Percentiles rank a stretch among this genome's conserved stretches.
phyloP scores from a whole-genome alignment of 1,140 invertebrate species.

The Aphaenogaster rudis region DNA sequence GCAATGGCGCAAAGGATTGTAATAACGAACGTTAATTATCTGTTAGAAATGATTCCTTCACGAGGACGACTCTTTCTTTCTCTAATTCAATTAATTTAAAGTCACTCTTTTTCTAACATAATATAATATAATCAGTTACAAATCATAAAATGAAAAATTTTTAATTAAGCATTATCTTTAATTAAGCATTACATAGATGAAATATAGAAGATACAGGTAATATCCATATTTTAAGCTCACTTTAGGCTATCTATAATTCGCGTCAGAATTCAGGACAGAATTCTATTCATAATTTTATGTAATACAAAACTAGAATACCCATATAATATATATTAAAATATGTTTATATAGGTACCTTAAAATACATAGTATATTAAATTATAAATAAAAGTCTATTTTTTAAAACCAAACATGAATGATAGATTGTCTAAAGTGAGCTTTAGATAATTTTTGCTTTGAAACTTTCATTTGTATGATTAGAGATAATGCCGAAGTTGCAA shows the following conservation, averaged over 20 bases:
- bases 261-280: not conserved
- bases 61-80: not conserved
- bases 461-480: not conserved
- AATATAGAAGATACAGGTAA: not conserved
- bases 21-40: not conserved
- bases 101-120: not conserved
- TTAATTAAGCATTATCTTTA: not conserved
- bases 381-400: not conserved
- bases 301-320: not conserved
- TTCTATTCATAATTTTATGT: not conserved
- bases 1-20: not conserved
- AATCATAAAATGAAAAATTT: not conserved
- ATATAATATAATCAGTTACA: not conserved
- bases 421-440: not conserved
- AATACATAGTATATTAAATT: not conserved
- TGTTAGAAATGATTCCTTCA: not conserved
- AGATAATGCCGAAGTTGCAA: not conserved
- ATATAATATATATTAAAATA: not conserved
- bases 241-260: not conserved
- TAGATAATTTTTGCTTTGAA: not conserved
- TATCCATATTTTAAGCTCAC: not conserved
- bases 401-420: not conserved
- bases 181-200: not conserved
- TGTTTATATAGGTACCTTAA: not conserved
- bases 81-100: not conserved